These are phyloP conservation scores for Thysanoteuthis rhombus DNA, from an alignment of 2,888 invertebrate species.

Conservation along the genomic window DNA sequence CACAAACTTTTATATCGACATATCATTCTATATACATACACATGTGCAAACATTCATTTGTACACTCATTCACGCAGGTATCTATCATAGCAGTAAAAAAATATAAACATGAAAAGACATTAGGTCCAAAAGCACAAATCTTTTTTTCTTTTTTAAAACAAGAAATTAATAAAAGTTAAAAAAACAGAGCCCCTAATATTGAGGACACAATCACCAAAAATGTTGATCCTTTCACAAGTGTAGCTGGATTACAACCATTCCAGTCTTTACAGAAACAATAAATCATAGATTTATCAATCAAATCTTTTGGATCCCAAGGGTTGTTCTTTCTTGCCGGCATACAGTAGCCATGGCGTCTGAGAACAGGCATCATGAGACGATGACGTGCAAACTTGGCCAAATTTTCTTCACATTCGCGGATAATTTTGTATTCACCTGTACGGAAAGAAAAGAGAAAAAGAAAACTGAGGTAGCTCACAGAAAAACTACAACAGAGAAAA, in stretches of 20 bases:
- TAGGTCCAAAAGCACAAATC: not conserved
- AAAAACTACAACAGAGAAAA: too few relatives aligned
- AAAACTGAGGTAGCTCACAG: too few relatives aligned
- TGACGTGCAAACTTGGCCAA: constrained; percentile 58
- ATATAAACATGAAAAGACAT: not conserved
- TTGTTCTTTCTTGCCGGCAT: constrained; percentile 62
- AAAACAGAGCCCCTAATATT: not conserved
- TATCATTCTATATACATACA: not conserved
- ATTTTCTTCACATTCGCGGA: constrained; percentile 64
- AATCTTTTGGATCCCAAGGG: constrained; percentile 53
- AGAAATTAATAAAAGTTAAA: not conserved
- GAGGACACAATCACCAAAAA: not conserved
- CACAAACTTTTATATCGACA: too few relatives aligned
- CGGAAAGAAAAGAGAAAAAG: not conserved
- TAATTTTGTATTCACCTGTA: constrained; percentile 62
- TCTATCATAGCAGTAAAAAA: not conserved
- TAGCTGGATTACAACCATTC: constrained; percentile 65
- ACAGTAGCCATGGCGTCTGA: constrained; percentile 67
- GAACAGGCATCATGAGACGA: constrained; percentile 62
- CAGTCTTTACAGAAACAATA: constrained; percentile 68
- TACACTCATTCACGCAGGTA: not conserved
- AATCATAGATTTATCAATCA: constrained; percentile 50
- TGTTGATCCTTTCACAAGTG: not conserved
- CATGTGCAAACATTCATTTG: not conserved
- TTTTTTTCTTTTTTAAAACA: not conserved